Base-by-base conservation (phyloP, 2,797 vertebrate species). In the Microcaecilia unicolor region DNA sequence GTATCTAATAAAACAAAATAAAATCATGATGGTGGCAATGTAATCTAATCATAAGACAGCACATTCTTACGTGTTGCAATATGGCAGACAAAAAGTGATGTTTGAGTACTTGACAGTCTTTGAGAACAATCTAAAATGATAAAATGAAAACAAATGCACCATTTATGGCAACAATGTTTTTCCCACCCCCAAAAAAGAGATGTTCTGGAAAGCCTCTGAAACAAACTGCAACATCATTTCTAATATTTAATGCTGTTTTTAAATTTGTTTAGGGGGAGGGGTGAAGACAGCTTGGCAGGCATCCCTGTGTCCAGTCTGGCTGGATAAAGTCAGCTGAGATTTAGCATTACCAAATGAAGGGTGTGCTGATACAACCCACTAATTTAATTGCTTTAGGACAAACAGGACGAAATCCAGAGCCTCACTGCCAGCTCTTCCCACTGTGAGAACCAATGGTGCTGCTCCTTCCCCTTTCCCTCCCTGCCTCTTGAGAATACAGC, bases 301-400 rank as follows among this genome's bases (percentile, higher is more conserved):
- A 64, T 34, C 37, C 44, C 59, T 31, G 16, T 25, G 14, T 67
- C 71, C 74, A 75, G 78, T 81, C 85, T 92, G 90, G 89, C 88
- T 88, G 72, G 64, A 64, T 41, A 52, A 22, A 57, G 85, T 84
- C 87, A 85, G 62, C 59, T 65, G 86, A 87, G 88, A 86, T 77
- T 65, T 48, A 51, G 70, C 67, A 67, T 57, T 82, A 82, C 89
- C 85, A 87, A 85, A 84, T 79, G 55, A 59, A 83, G 83, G 81
- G 88, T 80, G 76, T 87, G 87, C 89, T 91, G 87, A 91, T 74
- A 87, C 74, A 53, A 80, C 83, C 86, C 74, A 87, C 86, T 66
- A 69, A 78, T 87, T 87, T 82, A 85, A 83, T 88, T 73, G 84
- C 69, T 78, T 75, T 76, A 74, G 69, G 74, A 64, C 59, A 63